Evolutionary conservation across 2,888 invertebrate genomes (phyloP).

Genomic region (Aplocera efformata): DNA sequence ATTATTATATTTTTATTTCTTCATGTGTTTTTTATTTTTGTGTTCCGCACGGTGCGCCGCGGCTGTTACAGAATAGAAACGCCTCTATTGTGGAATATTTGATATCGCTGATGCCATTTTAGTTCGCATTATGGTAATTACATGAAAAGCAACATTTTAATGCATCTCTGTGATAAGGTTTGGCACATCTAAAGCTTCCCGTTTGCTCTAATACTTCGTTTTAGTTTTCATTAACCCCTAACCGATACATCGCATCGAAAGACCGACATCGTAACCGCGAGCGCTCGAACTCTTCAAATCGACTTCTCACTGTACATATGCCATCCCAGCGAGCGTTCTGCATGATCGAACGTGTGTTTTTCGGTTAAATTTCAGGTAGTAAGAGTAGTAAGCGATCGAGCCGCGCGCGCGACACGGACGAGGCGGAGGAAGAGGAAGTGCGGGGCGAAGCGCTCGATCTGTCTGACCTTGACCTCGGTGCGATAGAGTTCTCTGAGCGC

Average conservation of each 20-base stretch:
- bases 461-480: constrained; percentile 84
- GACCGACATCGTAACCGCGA: constrained; percentile 14
- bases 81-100: constrained; percentile 62
- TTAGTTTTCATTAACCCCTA: constrained; percentile 67
- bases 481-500: constrained; percentile 84
- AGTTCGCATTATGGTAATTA: constrained; percentile 61
- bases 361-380: constrained; percentile 75
- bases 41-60: constrained; percentile 76
- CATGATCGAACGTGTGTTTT: constrained; percentile 80
- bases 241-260: constrained; percentile 37
- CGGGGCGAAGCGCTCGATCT: constrained; percentile 69
- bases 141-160: constrained; percentile 74
- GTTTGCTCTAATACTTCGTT: constrained; percentile 63
- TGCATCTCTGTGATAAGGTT: constrained; percentile 72
- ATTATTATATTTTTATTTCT: constrained; percentile 64
- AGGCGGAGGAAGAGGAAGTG: constrained; percentile 37
- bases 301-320: constrained; percentile 63
- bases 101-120: constrained; percentile 62
- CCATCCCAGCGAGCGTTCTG: constrained; percentile 73
- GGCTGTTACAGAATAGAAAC: constrained; percentile 65
- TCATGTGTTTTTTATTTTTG: constrained; percentile 70
- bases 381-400: constrained; percentile 67
- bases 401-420: constrained; percentile 47
- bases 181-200: constrained; percentile 65
- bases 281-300: constrained; percentile 1